Evolutionary conservation across 2,113 vertebrate species (phyloP), one percentile per base, ranked within the genome.

Genomic region (Pongo abelii): DNA sequence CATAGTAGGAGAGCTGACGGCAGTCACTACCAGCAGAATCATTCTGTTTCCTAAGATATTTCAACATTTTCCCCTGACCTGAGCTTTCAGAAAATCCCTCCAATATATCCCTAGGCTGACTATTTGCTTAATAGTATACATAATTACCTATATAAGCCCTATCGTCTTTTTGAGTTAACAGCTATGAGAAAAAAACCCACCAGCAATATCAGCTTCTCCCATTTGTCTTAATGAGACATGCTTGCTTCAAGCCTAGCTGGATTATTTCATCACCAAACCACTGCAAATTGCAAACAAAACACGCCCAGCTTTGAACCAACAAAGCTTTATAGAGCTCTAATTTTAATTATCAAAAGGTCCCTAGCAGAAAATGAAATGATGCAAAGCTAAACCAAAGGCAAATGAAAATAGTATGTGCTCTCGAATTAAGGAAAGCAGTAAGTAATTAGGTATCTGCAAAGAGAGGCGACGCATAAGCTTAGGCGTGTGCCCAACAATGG

Each of bases 311-410:
- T 6, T 48, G 38, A 20, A 14, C n/a, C 52, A 70, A 50, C 7
- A 1, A 84, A 88, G n/a, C 77, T 93, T 91, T 50, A 46, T 6
- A 30, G 50, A 86, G 52, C 72, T 91, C 67, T 89, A 40, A 57
- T 48, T 91, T 70, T 89, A 93, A 94, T n/a, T 64, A 70, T 57
- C 30, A 43, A 94, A 92, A 96, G 55, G 27, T 88, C 55, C 40
- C 50, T 64, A 57, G 88, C 35, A 94, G 80, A 93, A 96, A 96
- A 97, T 16, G 80, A 95, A 93, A 96, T 88, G 79, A 85, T 72
- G 43, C 57, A 22, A 97, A 87, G 43, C 75, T 67, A 93, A 48
- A 55, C 38, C 23, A 90, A 96, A 96, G 89, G 14, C 59, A 84
- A 91, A 67, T 38, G 25, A 95, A 96, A 96, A 77, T 10, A 80